These are phyloP conservation scores for Mimas tiliae DNA, from an alignment of 2,888 invertebrate genomes.

Conservation along the genomic window DNA sequence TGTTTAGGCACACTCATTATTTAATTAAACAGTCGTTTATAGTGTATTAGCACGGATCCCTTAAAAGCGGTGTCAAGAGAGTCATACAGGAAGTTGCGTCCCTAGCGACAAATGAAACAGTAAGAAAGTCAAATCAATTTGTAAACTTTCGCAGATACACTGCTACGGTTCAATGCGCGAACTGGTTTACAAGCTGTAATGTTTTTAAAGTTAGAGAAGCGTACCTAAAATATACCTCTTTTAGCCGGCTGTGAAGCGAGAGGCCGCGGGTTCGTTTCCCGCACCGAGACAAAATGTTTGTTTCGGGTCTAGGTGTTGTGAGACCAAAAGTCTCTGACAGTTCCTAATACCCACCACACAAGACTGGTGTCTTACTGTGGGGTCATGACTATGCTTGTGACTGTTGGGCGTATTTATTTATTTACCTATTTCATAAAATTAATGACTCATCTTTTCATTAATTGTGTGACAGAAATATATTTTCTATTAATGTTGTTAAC, in stretches of 20 bases:
- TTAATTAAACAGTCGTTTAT: background rate
- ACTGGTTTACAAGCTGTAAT: background rate
- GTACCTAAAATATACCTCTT: background rate
- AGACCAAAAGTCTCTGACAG: no score
- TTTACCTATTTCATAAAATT: no score
- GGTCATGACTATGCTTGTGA: no score
- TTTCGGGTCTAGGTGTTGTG: no score
- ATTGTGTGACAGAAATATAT: background rate
- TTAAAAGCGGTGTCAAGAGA: conserved; percentile 47
- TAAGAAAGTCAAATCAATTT: conserved; percentile 35
- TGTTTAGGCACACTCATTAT: no score
- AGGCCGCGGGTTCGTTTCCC: no score
- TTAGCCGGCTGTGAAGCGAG: no score
- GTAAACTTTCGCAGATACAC: conserved; percentile 2
- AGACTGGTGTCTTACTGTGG: no score
- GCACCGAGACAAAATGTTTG: no score
- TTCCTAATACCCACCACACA: no score
- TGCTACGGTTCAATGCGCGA: background rate
- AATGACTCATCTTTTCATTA: no score
- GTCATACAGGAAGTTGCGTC: conserved; percentile 50
- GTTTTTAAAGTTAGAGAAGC: background rate
- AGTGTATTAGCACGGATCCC: background rate
- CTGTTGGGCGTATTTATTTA: no score
- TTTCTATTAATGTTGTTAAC: background rate
- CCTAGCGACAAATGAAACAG: conserved; percentile 49